Conservation (phyloP, 1,140 invertebrate species). For the Hypothenemus hampei region DNA sequence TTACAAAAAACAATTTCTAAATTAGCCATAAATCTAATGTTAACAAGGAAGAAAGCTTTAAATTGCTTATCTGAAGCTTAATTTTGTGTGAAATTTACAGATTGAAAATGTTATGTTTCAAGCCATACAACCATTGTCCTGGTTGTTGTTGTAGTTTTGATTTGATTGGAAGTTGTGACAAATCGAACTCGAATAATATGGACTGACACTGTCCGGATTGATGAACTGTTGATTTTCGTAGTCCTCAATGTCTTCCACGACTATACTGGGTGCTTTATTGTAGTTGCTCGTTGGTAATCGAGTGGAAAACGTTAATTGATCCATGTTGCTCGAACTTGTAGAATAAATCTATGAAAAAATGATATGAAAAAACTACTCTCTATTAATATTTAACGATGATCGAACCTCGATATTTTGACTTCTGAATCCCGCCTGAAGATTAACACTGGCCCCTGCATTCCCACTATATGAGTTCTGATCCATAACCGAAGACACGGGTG, state of each 20-base stretch:
- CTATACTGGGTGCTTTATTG: constrained; percentile 37
- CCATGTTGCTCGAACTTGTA: constrained; percentile 22
- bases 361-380: background rate
- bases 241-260: constrained; percentile 39
- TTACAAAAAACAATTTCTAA: background rate
- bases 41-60: background rate
- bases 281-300: background rate
- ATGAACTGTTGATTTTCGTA: constrained; percentile 36
- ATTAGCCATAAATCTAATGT: background rate
- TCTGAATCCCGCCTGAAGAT: constrained; percentile 27
- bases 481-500: constrained; percentile 40
- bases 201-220: constrained; percentile 36
- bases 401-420: constrained; percentile 28
- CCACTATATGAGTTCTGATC: constrained; percentile 42
- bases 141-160: constrained; percentile 35
- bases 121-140: constrained; percentile 45
- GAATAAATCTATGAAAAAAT: constrained; percentile 25
- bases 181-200: constrained; percentile 33
- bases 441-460: constrained; percentile 31
- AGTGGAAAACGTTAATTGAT: constrained; percentile 29
- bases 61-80: background rate
- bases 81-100: constrained; percentile 11
- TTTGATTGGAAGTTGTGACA: constrained; percentile 40
- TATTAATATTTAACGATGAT: background rate
- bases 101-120: constrained; percentile 24